A percentile compares a stretch with the other conserved stretches of the same genome.
These are phyloP conservation scores for Pachypanchax playfairii DNA, from an alignment of 2,113 vertebrate species.

Conservation along the genomic window DNA sequence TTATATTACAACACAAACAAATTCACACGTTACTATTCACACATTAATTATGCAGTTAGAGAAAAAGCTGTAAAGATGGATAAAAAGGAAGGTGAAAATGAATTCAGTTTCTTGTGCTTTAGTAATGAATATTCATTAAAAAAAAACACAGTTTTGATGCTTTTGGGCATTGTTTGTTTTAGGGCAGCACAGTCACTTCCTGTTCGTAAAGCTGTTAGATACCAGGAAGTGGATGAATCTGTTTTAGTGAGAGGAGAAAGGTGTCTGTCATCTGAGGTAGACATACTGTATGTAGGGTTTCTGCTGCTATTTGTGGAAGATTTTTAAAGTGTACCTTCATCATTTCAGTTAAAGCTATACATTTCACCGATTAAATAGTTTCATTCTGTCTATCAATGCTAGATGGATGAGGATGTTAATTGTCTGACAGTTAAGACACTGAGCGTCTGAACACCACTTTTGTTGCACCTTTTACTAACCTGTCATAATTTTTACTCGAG, in stretches of 20 bases:
- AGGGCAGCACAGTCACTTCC: slow-evolving; percentile 71
- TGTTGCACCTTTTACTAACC: slow-evolving; percentile 44
- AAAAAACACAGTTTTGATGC: slow-evolving; percentile 78
- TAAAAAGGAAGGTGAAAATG: slow-evolving; percentile 83
- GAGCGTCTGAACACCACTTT: slow-evolving; percentile 47
- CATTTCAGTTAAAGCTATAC: slow-evolving; percentile 26
- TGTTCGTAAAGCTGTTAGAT: slow-evolving; percentile 76
- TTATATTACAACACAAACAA: slow-evolving; percentile 80
- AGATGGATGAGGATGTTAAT: slow-evolving; percentile 1
- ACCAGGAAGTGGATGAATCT: slow-evolving; percentile 72
- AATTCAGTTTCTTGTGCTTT: slow-evolving; percentile 70
- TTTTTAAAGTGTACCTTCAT: slow-evolving; percentile 56
- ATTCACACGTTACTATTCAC: slow-evolving; percentile 79
- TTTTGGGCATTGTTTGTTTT: slow-evolving; percentile 80
- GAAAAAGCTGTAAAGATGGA: slow-evolving; percentile 79
- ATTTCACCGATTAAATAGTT: slow-evolving; percentile 47
- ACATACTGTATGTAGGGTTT: slow-evolving; percentile 69
- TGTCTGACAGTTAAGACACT: slow-evolving; percentile 37
- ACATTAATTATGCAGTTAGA: slow-evolving; percentile 85
- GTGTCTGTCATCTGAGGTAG: slow-evolving; percentile 68
- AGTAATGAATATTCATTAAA: slow-evolving; percentile 85
- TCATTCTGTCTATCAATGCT: slow-evolving; percentile 41
- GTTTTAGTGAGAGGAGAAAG: slow-evolving; percentile 64
- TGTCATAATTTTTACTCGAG: slow-evolving; percentile 47
- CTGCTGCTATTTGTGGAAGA: slow-evolving; percentile 53